These are phyloP conservation scores for Bruchidius siliquastri DNA, from an alignment of 2,888 invertebrate genomes.

Conservation along the genomic window DNA sequence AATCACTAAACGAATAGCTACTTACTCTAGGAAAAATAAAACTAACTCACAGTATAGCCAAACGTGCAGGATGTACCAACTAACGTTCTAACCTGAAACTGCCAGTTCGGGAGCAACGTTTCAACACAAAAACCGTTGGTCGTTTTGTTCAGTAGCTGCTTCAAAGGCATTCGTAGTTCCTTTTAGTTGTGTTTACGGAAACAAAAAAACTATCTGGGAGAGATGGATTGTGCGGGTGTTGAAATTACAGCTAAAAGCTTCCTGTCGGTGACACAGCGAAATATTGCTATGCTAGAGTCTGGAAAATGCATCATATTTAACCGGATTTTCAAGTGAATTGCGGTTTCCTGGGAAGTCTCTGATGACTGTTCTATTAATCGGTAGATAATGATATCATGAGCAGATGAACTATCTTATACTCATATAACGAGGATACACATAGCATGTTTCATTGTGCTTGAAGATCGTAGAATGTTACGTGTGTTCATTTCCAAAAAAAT, in stretches of 20 bases:
- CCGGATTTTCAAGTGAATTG: background rate
- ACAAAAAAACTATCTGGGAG: background rate
- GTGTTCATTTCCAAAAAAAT: too few relatives aligned
- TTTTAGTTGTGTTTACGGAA: background rate
- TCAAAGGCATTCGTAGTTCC: background rate
- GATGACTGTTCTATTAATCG: background rate
- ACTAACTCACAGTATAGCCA: too few relatives aligned
- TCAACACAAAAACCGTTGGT: background rate
- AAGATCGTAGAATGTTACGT: too few relatives aligned
- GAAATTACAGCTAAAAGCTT: background rate
- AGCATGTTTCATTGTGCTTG: too few relatives aligned
- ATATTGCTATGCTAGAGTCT: background rate
- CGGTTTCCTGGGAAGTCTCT: background rate
- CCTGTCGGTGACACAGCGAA: background rate
- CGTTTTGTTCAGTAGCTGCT: background rate
- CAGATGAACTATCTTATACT: too few relatives aligned
- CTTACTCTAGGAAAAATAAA: too few relatives aligned
- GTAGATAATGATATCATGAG: background rate
- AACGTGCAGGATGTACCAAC: too few relatives aligned
- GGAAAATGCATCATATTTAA: background rate
- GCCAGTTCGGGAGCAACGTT: background rate
- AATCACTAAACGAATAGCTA: too few relatives aligned
- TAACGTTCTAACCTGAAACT: background rate
- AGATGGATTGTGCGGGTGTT: background rate
- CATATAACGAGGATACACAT: too few relatives aligned